Evolutionary conservation across 2,113 vertebrate species (phyloP).

Genomic region (Suricata suricatta): DNA sequence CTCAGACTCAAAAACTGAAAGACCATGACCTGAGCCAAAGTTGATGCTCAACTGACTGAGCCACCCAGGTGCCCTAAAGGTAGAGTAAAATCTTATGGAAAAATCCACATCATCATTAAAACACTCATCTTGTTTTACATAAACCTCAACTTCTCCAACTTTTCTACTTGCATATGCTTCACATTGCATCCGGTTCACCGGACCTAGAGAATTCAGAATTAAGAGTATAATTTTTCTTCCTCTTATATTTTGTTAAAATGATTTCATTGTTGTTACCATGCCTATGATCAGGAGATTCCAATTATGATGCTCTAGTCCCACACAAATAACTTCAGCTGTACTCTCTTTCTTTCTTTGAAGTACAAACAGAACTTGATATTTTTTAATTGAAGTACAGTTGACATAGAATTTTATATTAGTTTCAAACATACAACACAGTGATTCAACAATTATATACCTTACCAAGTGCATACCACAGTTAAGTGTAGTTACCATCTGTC

Average conservation of each 20-base stretch:
- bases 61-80: background rate
- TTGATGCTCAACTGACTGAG: background rate
- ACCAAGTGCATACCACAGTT: background rate
- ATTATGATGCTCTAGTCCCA: background rate
- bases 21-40: background rate
- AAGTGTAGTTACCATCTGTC: background rate
- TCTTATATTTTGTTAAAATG: background rate
- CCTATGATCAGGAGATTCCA: conserved; percentile 23
- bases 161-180: background rate
- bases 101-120: background rate
- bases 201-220: background rate
- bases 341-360: background rate
- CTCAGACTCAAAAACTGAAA: background rate
- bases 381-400: background rate
- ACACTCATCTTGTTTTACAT: background rate
- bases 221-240: background rate
- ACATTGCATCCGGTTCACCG: background rate
- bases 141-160: background rate
- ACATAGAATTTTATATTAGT: background rate
- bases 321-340: conserved; percentile 3
- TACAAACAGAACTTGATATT: background rate
- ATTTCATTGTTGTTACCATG: conserved; percentile 48
- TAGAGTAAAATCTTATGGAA: background rate
- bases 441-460: background rate
- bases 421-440: background rate